phyloP scores from a whole-genome alignment of 1,140 invertebrate species.

The Sycophila sp. region DNA sequence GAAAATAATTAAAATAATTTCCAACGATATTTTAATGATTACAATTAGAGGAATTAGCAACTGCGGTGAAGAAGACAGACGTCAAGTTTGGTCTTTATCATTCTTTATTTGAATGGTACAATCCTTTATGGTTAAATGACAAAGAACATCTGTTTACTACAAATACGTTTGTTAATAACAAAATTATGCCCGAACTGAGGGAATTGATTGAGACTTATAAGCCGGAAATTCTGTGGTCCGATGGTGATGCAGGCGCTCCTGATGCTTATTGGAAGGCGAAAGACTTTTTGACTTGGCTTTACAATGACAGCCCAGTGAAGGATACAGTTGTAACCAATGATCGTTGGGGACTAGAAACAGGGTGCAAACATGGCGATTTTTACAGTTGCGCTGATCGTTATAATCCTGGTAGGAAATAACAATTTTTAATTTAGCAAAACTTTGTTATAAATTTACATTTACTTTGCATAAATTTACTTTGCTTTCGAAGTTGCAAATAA shows the following conservation, averaged over 20 bases:
- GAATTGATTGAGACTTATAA: constrained; percentile 81
- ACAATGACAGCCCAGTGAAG: constrained; percentile 92
- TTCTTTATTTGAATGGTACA: constrained; percentile 91
- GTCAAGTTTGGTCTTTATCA: constrained; percentile 88
- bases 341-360: constrained; percentile 80
- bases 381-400: constrained; percentile 85
- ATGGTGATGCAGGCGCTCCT: constrained; percentile 86
- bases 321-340: constrained; percentile 87
- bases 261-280: constrained; percentile 83
- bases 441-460: too few species aligned
- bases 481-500: too few species aligned
- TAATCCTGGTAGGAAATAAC: constrained; percentile 76
- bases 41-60: constrained; percentile 77
- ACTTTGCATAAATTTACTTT: too few species aligned
- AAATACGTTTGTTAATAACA: constrained; percentile 73
- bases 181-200: constrained; percentile 78
- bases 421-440: neutral
- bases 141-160: constrained; percentile 74
- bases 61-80: constrained; percentile 71
- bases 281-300: constrained; percentile 89
- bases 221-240: constrained; percentile 92
- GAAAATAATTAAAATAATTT: too few species aligned
- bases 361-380: constrained; percentile 89
- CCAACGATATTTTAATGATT: too few species aligned
- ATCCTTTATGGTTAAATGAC: constrained; percentile 83